Evolutionary conservation across 2,113 vertebrate species (phyloP), one percentile per base, ranked within the genome.

Genomic region (Glareola pratincola): DNA sequence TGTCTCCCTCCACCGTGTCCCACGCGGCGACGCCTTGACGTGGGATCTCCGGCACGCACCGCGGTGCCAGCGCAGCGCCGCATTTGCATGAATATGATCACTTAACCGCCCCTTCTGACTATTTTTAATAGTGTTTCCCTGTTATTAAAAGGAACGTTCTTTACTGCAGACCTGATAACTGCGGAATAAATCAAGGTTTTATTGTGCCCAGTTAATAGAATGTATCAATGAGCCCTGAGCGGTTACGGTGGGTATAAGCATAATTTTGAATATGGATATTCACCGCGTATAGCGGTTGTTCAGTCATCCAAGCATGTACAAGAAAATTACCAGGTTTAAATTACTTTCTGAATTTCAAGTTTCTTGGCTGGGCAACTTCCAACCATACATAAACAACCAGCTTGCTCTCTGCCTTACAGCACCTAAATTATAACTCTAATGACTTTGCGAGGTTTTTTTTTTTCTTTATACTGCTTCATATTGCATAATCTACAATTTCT

Each of bases 21-120:
- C 0, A 0, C 14, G 3, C 8, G 1, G 34, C 12, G 10, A 7
- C 0, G 1, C 9, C 30, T 10, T 47, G 60, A 8, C 9, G 2
- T 5, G 3, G 1, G 1, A 5, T 26, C n/a, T 27, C 45, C 47
- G 17, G 56, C 63, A 6, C 43, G 1, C 6, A 0, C 54, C 9
- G 4, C 0, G 3, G 2, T 47, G 63, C 16, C 1, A 4, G 36
- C 3, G 1, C 53, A 15, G 14, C 36, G 0, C 71, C 5, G 1
- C 20, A 6, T 51, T 23, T 14, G 39, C 51, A 12, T 18, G 23
- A 47, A 5, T 17, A 4, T 4, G 20, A 53, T 69, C 4, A 1
- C 50, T 47, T 56, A 16, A 3, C 24, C 2, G 1, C 76, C 10
- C 34, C 86, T 26, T 4, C 54, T 29, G 53, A 19, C 54, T 14